These are phyloP conservation scores for Cartodere bifasciata DNA, from an alignment of 2,888 invertebrate species.

Conservation along the genomic window DNA sequence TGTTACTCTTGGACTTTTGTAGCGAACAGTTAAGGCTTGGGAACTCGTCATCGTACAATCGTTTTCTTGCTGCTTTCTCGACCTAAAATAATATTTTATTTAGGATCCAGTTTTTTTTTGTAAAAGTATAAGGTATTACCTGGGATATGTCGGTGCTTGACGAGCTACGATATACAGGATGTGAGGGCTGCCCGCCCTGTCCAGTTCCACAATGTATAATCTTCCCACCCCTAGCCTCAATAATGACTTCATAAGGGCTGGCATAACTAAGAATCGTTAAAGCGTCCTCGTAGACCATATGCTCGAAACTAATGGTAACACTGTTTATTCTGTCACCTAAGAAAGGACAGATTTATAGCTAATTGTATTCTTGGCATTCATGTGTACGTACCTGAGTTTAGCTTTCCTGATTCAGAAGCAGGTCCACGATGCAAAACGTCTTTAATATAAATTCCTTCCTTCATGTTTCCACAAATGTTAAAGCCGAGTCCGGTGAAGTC, in stretches of 20 bases:
- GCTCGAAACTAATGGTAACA: conserved; percentile 75
- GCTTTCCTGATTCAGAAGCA: conserved; percentile 70
- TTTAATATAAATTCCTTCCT: conserved; percentile 80
- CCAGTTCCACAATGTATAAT: conserved; percentile 18
- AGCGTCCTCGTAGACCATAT: conserved; percentile 84
- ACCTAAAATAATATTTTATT: conserved; percentile 19
- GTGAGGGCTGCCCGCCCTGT: conserved; percentile 46
- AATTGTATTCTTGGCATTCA: background rate
- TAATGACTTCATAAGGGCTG: conserved; percentile 76
- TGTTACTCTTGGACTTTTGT: conserved; percentile 29
- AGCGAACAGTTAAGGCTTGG: conserved; percentile 29
- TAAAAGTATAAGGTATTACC: conserved; percentile 15
- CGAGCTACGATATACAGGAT: conserved; percentile 66
- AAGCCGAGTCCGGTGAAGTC: conserved; percentile 84
- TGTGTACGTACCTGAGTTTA: conserved; percentile 54
- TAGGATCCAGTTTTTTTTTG: conserved; percentile 2
- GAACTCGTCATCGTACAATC: conserved; percentile 26
- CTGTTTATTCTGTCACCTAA: conserved; percentile 83
- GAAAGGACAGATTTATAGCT: background rate
- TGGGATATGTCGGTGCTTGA: conserved; percentile 58
- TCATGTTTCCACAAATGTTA: conserved; percentile 79
- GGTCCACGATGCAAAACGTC: conserved; percentile 79
- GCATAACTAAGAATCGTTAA: conserved; percentile 81
- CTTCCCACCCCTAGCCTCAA: conserved; percentile 55
- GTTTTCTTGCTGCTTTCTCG: conserved; percentile 27